A percentile compares a stretch with the other conserved stretches of the same genome.
Conservation (phyloP, 1,140 invertebrate species). For the Halesus radiatus region DNA sequence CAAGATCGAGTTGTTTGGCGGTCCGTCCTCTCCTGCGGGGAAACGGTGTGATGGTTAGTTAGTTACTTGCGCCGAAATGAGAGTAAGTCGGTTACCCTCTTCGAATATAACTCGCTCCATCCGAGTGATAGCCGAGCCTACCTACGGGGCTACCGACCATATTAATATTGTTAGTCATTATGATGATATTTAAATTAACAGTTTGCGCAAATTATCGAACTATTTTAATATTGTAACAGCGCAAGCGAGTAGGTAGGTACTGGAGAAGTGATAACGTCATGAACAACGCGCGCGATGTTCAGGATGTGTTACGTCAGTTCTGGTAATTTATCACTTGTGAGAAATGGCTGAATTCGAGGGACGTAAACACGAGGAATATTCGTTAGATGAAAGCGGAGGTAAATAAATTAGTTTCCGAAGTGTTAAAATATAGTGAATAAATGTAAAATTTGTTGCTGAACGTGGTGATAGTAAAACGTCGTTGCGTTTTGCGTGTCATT, state of each 20-base stretch:
- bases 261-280: not conserved
- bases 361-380: conserved; percentile 50
- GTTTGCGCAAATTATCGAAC: too few relatives aligned
- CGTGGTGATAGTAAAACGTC: conserved; percentile 33
- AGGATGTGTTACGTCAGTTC: conserved; percentile 50
- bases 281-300: conserved; percentile 40
- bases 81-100: too few relatives aligned
- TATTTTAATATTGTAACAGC: too few relatives aligned
- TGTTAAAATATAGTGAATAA: conserved; percentile 34
- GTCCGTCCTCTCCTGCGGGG: too few relatives aligned
- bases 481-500: conserved; percentile 4
- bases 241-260: conserved; percentile 16
- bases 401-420: conserved; percentile 34
- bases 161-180: too few relatives aligned
- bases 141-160: too few relatives aligned
- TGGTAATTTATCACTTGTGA: conserved; percentile 46
- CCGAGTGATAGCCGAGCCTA: too few relatives aligned
- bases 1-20: too few relatives aligned
- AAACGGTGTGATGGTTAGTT: too few relatives aligned
- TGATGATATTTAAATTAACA: too few relatives aligned
- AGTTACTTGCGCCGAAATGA: too few relatives aligned
- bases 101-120: too few relatives aligned
- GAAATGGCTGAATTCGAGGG: conserved; percentile 50
- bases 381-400: conserved; percentile 49
- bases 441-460: not conserved